phyloP scores from a whole-genome alignment of 2,113 vertebrate species.

The Triplophysa siluroides region DNA sequence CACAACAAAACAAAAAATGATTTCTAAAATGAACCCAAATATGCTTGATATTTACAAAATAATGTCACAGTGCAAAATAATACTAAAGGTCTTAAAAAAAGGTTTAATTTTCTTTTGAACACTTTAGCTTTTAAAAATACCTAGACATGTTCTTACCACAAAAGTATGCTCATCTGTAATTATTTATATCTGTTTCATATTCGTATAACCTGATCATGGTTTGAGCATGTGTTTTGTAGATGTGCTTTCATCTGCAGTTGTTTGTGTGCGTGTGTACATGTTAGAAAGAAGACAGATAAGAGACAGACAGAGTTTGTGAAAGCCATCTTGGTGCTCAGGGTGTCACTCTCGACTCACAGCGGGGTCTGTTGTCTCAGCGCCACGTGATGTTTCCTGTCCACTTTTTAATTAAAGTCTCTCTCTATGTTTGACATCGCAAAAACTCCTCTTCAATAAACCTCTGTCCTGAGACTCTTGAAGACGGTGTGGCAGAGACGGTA shows the following conservation, averaged over 20 bases:
- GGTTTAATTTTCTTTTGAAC: too few relatives aligned
- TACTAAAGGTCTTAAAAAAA: too few relatives aligned
- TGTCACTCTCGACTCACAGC: constrained; percentile 25
- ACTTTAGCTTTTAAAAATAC: too few relatives aligned
- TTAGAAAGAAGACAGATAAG: not conserved
- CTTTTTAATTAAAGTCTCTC: constrained; percentile 15
- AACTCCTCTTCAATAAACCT: constrained; percentile 29
- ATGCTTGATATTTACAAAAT: too few relatives aligned
- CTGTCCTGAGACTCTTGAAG: constrained; percentile 13
- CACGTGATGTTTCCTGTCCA: not conserved
- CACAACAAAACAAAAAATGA: too few relatives aligned
- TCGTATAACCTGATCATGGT: not conserved
- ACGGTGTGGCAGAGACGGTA: not conserved
- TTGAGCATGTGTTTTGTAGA: not conserved
- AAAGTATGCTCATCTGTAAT: too few relatives aligned
- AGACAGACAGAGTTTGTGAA: not conserved
- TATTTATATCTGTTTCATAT: too few relatives aligned
- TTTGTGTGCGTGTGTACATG: not conserved
- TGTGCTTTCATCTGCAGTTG: constrained; percentile 51
- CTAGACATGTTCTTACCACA: too few relatives aligned
- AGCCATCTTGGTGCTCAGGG: not conserved
- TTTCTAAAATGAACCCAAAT: not conserved
- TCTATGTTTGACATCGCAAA: not conserved
- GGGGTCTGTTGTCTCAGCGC: constrained; percentile 17
- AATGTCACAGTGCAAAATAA: too few relatives aligned